Evolutionary conservation across 1,140 invertebrate genomes (phyloP), one percentile per base, ranked within the genome.

Genomic region (Meloidogyne chitwoodi): DNA sequence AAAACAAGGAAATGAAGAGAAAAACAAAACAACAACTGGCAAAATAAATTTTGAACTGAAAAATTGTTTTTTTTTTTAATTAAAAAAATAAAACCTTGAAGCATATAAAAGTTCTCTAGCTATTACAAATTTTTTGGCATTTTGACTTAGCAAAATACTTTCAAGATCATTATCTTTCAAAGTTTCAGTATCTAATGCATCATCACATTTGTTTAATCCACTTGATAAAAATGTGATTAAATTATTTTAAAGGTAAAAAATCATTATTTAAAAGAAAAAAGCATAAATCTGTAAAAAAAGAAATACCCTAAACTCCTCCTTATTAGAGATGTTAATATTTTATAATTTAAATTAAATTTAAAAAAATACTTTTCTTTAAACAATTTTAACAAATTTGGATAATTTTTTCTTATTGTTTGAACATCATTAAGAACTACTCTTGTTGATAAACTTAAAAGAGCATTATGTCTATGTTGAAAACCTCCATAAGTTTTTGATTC

Each of bases 101-200:
- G 77, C 77, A 29, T 63, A 16, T n/a, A 72, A 22, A 69, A 79
- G 38, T 41, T 79, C 76, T 34, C 75, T 44, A 2, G 56, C 24
- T 27, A 79, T 16, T 14, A 68, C 69, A 78, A 79, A 79, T 41
- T 69, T 67, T 24, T 71, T 79, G 19, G 78, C 78, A 27, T 72
- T 64, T 62, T 72, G 38, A 56, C 22, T 68, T n/a, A 79, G 62
- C n/a, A 79, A 63, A 68, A 78, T 48, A 41, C 24, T 38, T 56
- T 61, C 10, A 12, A 79, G 64, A 24, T 63, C 78, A 14, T 79
- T 27, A 38, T 79, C 78, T 22, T 68, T 34, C 8, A 78, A 63
- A 16, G 11, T 38, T n/a, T 74, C 69, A 56, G 73, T 26, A 41
- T 76, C 68, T 31, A 76, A n/a, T 6, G 3, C 27, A n/a, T 24